phyloP scores from a whole-genome alignment of 2,888 invertebrate genomes.

The Cantharis nigra region DNA sequence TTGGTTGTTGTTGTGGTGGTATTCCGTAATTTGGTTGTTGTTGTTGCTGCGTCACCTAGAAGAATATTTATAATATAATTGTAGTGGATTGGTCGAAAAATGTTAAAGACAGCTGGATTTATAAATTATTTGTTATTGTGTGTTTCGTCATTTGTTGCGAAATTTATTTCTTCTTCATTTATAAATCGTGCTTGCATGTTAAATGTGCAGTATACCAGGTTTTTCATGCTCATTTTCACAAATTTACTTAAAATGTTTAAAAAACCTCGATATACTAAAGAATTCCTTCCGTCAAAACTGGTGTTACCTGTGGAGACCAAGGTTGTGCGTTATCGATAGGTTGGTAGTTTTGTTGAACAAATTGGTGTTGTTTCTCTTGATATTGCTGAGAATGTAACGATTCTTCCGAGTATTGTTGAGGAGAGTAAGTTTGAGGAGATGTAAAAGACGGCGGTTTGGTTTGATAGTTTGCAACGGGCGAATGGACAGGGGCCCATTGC shows the following conservation, averaged over 20 bases:
- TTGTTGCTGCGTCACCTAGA: conserved; percentile 8
- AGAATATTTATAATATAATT: not conserved
- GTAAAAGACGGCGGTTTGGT: conserved; percentile 47
- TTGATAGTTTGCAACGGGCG: conserved; percentile 50
- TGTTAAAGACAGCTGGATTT: not conserved
- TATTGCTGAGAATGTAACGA: not conserved
- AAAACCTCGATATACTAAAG: too few relatives aligned
- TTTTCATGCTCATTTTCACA: too few relatives aligned
- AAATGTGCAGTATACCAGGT: too few relatives aligned
- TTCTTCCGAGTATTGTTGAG: conserved; percentile 6
- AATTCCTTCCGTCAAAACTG: not conserved
- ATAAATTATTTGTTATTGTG: not conserved
- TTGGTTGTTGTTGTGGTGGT: conserved; percentile 10
- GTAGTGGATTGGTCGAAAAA: not conserved
- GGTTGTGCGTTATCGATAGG: not conserved
- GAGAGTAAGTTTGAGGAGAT: conserved; percentile 19
- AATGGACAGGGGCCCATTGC: conserved; percentile 58
- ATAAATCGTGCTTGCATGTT: not conserved
- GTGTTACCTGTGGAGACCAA: not conserved
- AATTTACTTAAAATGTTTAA: too few relatives aligned
- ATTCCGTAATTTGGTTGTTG: conserved; percentile 5
- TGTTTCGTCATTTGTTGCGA: too few relatives aligned
- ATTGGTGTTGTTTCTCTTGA: conserved; percentile 32
- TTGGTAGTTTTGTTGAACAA: conserved; percentile 35
- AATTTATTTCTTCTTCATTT: too few relatives aligned